Evolutionary conservation across 2,113 vertebrate genomes (phyloP), one percentile per base, ranked within the genome.

Genomic region (Petromus typicus): DNA sequence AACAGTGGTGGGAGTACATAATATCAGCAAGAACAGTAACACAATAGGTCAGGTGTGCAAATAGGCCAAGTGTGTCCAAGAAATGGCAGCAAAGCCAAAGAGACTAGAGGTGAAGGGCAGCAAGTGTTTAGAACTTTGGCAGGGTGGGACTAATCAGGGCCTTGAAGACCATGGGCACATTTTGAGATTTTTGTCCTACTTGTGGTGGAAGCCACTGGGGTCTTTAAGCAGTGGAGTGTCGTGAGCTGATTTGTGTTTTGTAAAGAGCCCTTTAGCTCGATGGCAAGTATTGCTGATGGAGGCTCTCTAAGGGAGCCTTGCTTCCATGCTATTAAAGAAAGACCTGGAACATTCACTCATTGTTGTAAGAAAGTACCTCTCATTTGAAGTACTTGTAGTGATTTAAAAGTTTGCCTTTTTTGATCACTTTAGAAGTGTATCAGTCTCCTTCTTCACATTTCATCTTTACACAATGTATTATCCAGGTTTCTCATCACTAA

Each of bases 391-490:
- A 27, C 23, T 95, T 64, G 22, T 23, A 43, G 14, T 66, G 73
- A 34, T 20, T 88, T 73, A 91, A 90, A 93, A 83, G 14, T 66
- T 86, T 69, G 25, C 22, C 66, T 25, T 86, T 34, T 37, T 76
- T 78, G 57, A 17, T 75, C 40, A 76, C 76, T 89, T 94, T 76
- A 67, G 91, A 94, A 91, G 80, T 37, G 59, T 2, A 86, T 45
- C 30, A n/a, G 22, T 64, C 34, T 93, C 43, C 48, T 57, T 81
- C 79, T 82, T 43, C 16, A 78, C n/a, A 37, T 63, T 64, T 71
- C 71, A 73, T 23, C 82, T 92, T 94, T 54, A 63, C 30, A n/a
- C 27, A 63, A 32, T 76, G 43, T 48, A 48, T 76, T 25, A 48
- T 2, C 73, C 22, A 76, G 43, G 25, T 18, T 75, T 48, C 43